Evolutionary conservation across 2,888 invertebrate species (phyloP).

Genomic region (Sarcophaga rosellei): DNA sequence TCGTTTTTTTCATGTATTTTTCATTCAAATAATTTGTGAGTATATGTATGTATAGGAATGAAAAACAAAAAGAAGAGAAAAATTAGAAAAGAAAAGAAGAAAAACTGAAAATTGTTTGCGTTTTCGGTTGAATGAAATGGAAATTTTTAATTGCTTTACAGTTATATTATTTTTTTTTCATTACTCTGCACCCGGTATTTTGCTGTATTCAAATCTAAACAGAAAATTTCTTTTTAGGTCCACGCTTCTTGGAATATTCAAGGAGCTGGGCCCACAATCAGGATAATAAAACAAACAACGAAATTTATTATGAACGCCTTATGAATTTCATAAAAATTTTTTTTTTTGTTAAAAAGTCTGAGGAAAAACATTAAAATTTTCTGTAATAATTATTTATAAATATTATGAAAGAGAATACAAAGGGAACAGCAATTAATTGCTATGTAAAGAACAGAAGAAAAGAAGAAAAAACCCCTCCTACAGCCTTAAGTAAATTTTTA

Average conservation of each 20-base stretch:
- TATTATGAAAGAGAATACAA: background rate
- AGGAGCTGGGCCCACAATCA: slow-evolving; percentile 6
- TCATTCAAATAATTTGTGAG: too few species aligned
- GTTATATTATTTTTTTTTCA: slow-evolving; percentile 37
- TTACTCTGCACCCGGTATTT: background rate
- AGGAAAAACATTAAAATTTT: slow-evolving; percentile 17
- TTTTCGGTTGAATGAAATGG: slow-evolving; percentile 78
- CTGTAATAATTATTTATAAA: slow-evolving; percentile 17
- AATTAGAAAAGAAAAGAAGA: background rate
- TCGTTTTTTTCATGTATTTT: slow-evolving; percentile 53
- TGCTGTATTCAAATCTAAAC: slow-evolving; percentile 13
- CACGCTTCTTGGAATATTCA: slow-evolving; percentile 11
- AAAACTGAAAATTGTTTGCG: slow-evolving; percentile 34
- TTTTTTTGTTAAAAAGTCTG: background rate
- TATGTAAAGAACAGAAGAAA: background rate
- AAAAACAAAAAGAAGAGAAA: slow-evolving; percentile 35
- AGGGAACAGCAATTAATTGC: slow-evolving; percentile 2
- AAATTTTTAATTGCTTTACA: slow-evolving; percentile 78
- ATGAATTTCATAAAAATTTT: background rate
- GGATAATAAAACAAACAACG: slow-evolving; percentile 27
- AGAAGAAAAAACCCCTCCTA: background rate
- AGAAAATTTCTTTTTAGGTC: slow-evolving; percentile 7
- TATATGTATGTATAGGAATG: background rate
- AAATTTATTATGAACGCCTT: background rate
- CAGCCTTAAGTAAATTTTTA: slow-evolving; percentile 71